Conservation (phyloP, 2,888 invertebrate species). For the Lapara coniferarum region DNA sequence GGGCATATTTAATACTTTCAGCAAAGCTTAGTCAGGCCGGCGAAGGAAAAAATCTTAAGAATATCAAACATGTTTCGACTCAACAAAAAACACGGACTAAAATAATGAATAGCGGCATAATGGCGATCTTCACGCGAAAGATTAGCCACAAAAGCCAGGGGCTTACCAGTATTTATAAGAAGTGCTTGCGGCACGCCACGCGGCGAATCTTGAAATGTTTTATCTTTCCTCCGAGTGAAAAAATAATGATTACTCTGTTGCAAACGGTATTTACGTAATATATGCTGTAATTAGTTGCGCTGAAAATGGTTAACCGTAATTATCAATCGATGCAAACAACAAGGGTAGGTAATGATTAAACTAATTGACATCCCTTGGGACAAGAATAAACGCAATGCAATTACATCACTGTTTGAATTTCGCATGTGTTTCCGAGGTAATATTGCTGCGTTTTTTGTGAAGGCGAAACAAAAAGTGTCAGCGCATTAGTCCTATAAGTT, state of each 20-base stretch:
- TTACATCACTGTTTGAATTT: too few relatives aligned
- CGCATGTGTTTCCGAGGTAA: background rate
- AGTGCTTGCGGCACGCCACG: constrained; percentile 75
- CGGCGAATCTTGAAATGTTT: constrained; percentile 55
- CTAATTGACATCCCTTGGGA: too few relatives aligned
- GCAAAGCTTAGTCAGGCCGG: constrained; percentile 55
- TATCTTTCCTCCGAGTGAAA: constrained; percentile 40
- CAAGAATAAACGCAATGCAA: too few relatives aligned
- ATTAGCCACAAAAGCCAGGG: constrained; percentile 81
- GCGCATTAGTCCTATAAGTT: background rate
- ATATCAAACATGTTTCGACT: constrained; percentile 69
- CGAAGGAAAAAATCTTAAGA: constrained; percentile 59
- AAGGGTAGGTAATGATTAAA: too few relatives aligned
- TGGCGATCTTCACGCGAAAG: constrained; percentile 81
- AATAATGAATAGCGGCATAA: constrained; percentile 82
- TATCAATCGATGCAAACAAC: too few relatives aligned
- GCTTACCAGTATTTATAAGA: constrained; percentile 83
- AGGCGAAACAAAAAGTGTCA: background rate
- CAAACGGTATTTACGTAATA: background rate
- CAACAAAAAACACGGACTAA: constrained; percentile 71
- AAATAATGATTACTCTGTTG: constrained; percentile 35
- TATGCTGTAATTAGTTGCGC: too few relatives aligned
- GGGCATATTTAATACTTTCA: constrained; percentile 71
- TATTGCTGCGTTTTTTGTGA: background rate
- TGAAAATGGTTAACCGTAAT: too few relatives aligned